These are phyloP conservation scores for Macropus fuliginosus DNA, from an alignment of 2,797 vertebrate species.

Conservation along the genomic window DNA sequence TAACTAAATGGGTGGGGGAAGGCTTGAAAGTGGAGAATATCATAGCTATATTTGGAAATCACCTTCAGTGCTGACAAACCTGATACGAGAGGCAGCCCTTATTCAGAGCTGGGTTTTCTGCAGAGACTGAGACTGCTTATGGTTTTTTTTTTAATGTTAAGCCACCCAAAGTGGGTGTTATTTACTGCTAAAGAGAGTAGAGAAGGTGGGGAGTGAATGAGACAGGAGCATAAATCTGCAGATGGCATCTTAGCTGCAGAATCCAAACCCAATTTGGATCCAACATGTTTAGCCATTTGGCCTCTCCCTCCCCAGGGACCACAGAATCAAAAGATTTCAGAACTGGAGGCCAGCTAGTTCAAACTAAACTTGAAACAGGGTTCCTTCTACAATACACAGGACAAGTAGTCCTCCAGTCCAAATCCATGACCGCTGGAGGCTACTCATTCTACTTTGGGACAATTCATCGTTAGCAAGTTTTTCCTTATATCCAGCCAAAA, in stretches of 20 bases:
- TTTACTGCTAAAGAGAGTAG: constrained; percentile 20
- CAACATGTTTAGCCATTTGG: neutral
- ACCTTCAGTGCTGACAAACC: constrained; percentile 71
- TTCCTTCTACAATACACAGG: neutral
- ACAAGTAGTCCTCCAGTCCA: neutral
- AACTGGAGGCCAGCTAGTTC: neutral
- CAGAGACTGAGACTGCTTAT: constrained; percentile 73
- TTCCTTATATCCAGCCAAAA: neutral
- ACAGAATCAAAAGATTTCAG: neutral
- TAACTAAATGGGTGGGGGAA: constrained; percentile 65
- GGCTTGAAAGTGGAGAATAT: constrained; percentile 74
- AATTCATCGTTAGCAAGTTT: neutral
- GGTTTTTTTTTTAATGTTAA: constrained; percentile 63
- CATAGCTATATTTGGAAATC: constrained; percentile 75
- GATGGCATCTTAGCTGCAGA: neutral
- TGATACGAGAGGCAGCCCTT: constrained; percentile 69
- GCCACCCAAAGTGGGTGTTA: constrained; percentile 53
- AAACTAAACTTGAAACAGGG: neutral
- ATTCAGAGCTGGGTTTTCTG: constrained; percentile 69
- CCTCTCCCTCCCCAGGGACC: neutral
- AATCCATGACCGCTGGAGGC: neutral
- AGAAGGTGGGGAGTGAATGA: constrained; percentile 36
- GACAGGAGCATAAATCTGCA: neutral
- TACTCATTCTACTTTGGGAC: neutral
- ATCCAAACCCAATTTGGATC: constrained; percentile 25